phyloP scores from a whole-genome alignment of 2,888 invertebrate species.

The Physocephala rufipes region DNA sequence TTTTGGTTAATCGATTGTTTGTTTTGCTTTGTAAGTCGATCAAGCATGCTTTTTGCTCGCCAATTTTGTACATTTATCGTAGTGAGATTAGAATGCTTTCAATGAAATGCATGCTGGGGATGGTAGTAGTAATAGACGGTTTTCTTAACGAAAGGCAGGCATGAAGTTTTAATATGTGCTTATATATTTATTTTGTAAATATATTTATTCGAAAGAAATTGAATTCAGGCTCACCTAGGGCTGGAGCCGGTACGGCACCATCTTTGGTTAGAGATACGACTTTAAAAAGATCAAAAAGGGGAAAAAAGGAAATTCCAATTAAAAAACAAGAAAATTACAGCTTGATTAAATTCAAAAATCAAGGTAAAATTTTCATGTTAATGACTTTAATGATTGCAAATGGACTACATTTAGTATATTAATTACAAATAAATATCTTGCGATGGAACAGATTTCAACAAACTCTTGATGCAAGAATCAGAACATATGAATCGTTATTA shows the following conservation, averaged over 20 bases:
- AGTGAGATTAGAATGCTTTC: background rate
- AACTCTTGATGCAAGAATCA: too few species aligned
- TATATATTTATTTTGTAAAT: background rate
- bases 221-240: conserved; percentile 64
- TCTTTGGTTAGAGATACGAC: conserved; percentile 66
- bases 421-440: too few species aligned
- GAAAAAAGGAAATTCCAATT: conserved; percentile 18
- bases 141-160: background rate
- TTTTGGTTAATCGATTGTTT: background rate
- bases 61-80: background rate
- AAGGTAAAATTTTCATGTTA: too few species aligned
- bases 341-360: background rate
- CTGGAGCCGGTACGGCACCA: conserved; percentile 67
- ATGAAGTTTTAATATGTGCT: background rate
- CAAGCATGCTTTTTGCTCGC: background rate
- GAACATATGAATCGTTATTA: too few species aligned
- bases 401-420: too few species aligned
- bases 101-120: background rate
- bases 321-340: background rate
- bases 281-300: conserved; percentile 34
- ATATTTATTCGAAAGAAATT: conserved; percentile 37
- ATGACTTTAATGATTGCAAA: too few species aligned
- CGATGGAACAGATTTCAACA: too few species aligned
- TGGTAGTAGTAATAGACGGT: background rate
- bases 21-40: background rate